Conservation (phyloP, 1,140 invertebrate genomes). For the Tribolium madens region DNA sequence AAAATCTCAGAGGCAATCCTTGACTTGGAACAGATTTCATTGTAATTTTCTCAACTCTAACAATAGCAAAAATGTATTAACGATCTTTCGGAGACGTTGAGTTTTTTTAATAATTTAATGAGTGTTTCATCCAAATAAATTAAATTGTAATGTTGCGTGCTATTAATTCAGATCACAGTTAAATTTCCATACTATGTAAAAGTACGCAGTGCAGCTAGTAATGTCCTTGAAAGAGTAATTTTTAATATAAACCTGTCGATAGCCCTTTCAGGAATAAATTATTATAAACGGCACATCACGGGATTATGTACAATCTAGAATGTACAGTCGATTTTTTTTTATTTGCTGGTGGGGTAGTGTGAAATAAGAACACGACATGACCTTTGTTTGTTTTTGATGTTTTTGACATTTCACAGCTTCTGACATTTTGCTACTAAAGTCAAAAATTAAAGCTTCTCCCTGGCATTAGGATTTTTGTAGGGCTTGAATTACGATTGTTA, state of each 20-base stretch:
- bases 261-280: not conserved
- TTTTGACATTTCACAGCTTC: no score
- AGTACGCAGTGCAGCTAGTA: conserved; percentile 17
- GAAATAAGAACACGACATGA: no score
- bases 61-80: not conserved
- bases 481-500: no score
- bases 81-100: not conserved
- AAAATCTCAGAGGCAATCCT: not conserved
- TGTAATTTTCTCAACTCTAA: not conserved
- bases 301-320: not conserved
- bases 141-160: conserved; percentile 30
- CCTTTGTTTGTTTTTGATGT: no score
- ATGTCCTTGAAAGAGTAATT: conserved; percentile 3
- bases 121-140: conserved; percentile 19
- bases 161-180: conserved; percentile 6
- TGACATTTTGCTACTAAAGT: no score
- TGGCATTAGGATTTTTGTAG: no score
- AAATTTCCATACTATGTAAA: conserved; percentile 17
- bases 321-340: no score
- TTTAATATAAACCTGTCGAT: conserved; percentile 23
- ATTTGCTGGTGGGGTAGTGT: no score
- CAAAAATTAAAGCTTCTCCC: no score
- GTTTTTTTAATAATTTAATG: not conserved
- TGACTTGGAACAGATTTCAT: not conserved
- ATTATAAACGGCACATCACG: not conserved